These are phyloP conservation scores for Trichosurus vulpecula DNA, from an alignment of 2,797 vertebrate genomes.

Conservation along the genomic window DNA sequence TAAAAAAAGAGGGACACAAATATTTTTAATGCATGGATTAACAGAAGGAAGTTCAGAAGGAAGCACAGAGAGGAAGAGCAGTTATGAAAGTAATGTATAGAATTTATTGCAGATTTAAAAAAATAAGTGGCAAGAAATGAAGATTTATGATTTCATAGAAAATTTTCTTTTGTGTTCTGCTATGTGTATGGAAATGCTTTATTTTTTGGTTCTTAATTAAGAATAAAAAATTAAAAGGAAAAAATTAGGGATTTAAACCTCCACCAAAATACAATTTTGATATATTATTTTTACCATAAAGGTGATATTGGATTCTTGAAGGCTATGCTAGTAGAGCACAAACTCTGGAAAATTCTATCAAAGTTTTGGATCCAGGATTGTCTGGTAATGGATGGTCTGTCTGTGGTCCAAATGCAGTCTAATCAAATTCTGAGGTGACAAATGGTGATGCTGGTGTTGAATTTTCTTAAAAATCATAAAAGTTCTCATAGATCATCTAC, in stretches of 20 bases:
- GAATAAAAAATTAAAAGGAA: background rate
- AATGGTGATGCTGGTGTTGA: background rate
- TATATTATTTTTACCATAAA: background rate
- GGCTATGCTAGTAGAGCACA: background rate
- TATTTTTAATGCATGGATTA: background rate
- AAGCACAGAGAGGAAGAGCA: background rate
- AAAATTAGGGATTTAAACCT: background rate
- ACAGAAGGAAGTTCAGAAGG: background rate
- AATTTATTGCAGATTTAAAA: background rate
- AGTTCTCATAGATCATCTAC: background rate
- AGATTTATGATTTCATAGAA: background rate
- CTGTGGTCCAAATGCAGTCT: background rate
- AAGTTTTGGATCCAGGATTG: background rate
- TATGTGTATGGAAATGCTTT: background rate
- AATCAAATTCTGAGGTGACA: background rate
- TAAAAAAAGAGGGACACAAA: background rate
- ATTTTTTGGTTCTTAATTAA: background rate
- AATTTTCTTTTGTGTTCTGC: background rate
- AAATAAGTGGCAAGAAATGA: background rate
- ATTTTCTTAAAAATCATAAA: background rate
- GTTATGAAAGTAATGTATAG: background rate
- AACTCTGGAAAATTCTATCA: background rate
- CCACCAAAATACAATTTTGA: background rate
- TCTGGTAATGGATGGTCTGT: background rate
- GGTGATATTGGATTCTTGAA: background rate